Conservation (phyloP, 2,113 vertebrate species). For the Paratilapia polleni region DNA sequence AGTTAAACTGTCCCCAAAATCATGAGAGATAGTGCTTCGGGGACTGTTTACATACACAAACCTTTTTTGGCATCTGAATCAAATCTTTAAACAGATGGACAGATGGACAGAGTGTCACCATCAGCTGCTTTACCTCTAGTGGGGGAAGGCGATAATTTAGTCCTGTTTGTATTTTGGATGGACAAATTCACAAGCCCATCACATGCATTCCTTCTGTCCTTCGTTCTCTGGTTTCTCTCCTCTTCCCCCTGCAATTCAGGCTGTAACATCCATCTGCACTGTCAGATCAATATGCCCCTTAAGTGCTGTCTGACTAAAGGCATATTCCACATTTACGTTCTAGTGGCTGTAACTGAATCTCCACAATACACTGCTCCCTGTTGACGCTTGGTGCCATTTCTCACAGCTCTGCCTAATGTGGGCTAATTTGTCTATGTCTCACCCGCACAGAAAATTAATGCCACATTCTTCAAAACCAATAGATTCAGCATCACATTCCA, state of each 20-base stretch:
- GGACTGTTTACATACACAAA: not conserved
- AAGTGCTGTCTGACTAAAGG: slow-evolving; percentile 72
- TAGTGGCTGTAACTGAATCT: slow-evolving; percentile 58
- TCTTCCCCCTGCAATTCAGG: not conserved
- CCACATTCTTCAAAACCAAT: not conserved
- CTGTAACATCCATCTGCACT: not conserved
- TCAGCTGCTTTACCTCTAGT: not conserved
- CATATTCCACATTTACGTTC: slow-evolving; percentile 73
- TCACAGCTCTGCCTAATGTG: slow-evolving; percentile 40
- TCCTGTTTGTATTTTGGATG: not conserved
- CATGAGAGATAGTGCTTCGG: not conserved
- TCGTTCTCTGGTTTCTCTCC: not conserved
- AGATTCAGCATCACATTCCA: not conserved
- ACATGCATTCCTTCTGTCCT: not conserved
- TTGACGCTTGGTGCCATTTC: slow-evolving; percentile 43
- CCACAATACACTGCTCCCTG: slow-evolving; percentile 42
- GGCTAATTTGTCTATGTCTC: slow-evolving; percentile 19
- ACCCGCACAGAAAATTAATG: not conserved
- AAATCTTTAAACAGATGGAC: not conserved
- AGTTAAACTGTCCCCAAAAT: not conserved
- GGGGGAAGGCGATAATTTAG: not conserved
- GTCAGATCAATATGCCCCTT: slow-evolving; percentile 2
- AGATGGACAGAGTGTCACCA: not conserved
- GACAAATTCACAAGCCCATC: not conserved
- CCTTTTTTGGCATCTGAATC: not conserved